Evolutionary conservation across 2,888 invertebrate species (phyloP), one percentile per base, ranked within the genome.

Genomic region (Hydriomena furcata): DNA sequence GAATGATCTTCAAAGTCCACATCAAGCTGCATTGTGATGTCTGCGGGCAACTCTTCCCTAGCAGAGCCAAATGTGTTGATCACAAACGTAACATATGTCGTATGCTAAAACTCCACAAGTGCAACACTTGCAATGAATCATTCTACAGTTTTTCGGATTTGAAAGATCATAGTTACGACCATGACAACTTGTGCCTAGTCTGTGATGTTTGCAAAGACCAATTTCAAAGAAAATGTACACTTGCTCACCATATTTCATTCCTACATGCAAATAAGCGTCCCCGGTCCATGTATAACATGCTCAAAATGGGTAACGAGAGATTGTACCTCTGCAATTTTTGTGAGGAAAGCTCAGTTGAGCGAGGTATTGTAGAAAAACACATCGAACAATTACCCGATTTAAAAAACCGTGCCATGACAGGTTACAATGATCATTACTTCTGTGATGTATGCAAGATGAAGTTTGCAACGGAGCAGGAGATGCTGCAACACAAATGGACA

Each of bases 141-240:
- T 84, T 76, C 47, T 87, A 77, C 44, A 74, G 60, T 20, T 71
- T 76, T n/a, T 80, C 84, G 81, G 80, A 82, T 42, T 55, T 89
- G 1, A 85, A 84, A 66, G 88, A 89, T 10, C 87, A 89, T 52
- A 81, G 73, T 13, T 86, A 79, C 0, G 77, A 79, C 4, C 89
- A 89, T 36, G 37, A 66, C 0, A 57, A 60, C 13, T 55, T 56
- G 0, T 68, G 66, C 35, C 79, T 65, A 1, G 66, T 87, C 0
- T 89, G 89, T 37, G 83, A 88, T 21, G 65, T 84, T 7, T 89
- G 89, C 40, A 88, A 86, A 59, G 84, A 84, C 12, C 79, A 80
- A 28, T 85, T 82, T 45, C 17, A 55, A 1, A 73, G 62, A 0
- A 82, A 82, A 67, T 88, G 87, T 63, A 73, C 60, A 0, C 43